A percentile compares a stretch with the other conserved stretches of the same genome.
These are phyloP conservation scores for Passer montanus DNA, from an alignment of 2,113 vertebrate genomes.

Conservation along the genomic window DNA sequence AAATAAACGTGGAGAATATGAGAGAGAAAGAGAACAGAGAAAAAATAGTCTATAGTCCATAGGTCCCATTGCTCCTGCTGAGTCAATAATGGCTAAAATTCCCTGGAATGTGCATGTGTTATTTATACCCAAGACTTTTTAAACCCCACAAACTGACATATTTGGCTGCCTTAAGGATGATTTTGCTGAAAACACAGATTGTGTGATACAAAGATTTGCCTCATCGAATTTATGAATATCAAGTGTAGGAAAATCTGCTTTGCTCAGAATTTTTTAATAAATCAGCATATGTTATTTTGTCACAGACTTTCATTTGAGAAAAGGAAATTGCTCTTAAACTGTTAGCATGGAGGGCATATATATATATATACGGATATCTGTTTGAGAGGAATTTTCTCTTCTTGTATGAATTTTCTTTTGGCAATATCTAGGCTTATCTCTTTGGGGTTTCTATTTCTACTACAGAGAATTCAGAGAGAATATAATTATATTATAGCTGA, in stretches of 20 bases:
- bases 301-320: conserved; percentile 7
- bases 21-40: not conserved
- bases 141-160: not conserved
- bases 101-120: not conserved
- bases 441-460: not conserved
- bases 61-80: not conserved
- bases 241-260: conserved; percentile 41
- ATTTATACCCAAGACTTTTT: not conserved
- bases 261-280: conserved; percentile 58
- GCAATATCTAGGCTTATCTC: not conserved
- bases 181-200: conserved; percentile 44
- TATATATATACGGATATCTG: not conserved
- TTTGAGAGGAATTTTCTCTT: not conserved
- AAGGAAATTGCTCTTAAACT: conserved; percentile 46
- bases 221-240: conserved; percentile 30
- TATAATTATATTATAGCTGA: not conserved
- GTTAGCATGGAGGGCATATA: not conserved
- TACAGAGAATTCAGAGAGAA: not conserved
- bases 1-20: not conserved
- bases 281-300: conserved; percentile 58
- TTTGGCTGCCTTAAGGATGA: conserved; percentile 23
- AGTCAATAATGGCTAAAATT: not conserved
- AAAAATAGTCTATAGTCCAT: not conserved
- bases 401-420: not conserved
- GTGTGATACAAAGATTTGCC: conserved; percentile 38